Base-by-base conservation (phyloP, 1,140 invertebrate genomes). In the Stegodyphus dumicola region DNA sequence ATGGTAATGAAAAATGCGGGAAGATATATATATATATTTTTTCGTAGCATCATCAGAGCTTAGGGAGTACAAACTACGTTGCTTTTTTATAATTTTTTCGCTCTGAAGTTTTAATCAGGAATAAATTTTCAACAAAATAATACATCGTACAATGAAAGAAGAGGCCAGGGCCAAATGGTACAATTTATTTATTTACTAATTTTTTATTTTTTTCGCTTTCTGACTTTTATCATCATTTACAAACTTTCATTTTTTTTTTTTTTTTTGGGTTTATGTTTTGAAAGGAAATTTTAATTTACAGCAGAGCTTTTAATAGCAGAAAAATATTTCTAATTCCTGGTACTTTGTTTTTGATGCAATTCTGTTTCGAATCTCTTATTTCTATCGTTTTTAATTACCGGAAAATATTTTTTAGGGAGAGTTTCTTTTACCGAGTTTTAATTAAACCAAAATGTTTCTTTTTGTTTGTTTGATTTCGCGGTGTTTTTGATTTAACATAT, bases 231-330 rank as follows among this genome's bases (percentile, higher is more conserved):
- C 78, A 52, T 65, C 52, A 53, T 60, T 60, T 54, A 49, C 6
- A 18, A 49, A 67, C n/a, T 67, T 18, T 67, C n/a, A 67, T 17
- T 67, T 67, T 7, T 67, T 67, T 67, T 67, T 67, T 67, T 66
- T n/a, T 66, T 11, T 53, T 53, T 53, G 64, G 53, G 5, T 0
- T 4, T 3, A 53, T 53, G 33, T 54, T 33, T 13, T 54, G 64
- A 78, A 70, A 77, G 51, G 52, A 69, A 10, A 77, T 78, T 78
- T 78, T 78, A 78, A 78, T 78, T 78, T 78, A 54, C 77, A 78
- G 66, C 65, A 48, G 33, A 78, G 69, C 9, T 13, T n/a, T 67
- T 69, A 78, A 78, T 69, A 17, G 15, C 66, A 69, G 49, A 78
- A 78, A 78, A 78, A 78, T 65, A 71, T 64, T 81, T 81, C 33